Conservation (phyloP, 2,797 vertebrate species). For the Thunnus albacares region DNA sequence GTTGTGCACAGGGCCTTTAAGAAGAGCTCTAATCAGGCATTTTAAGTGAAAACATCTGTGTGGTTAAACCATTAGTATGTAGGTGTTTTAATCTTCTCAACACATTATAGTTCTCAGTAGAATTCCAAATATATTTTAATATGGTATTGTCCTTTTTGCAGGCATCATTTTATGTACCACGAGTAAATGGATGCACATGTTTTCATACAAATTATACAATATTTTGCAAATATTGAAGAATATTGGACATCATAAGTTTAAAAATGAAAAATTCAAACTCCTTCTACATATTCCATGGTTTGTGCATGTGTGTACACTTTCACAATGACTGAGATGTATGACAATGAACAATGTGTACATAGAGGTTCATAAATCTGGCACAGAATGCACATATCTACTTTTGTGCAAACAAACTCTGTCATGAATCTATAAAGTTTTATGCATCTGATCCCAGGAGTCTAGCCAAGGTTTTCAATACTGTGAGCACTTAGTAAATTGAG, state of each 20-base stretch:
- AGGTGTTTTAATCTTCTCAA: background rate
- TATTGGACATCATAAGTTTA: background rate
- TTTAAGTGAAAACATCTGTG: slow-evolving; percentile 9
- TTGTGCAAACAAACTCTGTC: slow-evolving; percentile 16
- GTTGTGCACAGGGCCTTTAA: background rate
- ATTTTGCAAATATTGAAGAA: background rate
- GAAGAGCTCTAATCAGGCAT: background rate
- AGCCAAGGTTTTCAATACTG: slow-evolving; percentile 36
- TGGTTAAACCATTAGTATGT: background rate
- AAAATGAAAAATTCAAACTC: slow-evolving; percentile 13
- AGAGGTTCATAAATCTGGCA: slow-evolving; percentile 30
- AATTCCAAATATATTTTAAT: background rate
- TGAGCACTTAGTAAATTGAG: slow-evolving; percentile 64
- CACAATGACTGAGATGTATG: slow-evolving; percentile 27
- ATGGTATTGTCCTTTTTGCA: background rate
- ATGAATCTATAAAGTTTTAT: slow-evolving; percentile 44
- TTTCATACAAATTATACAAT: background rate
- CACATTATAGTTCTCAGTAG: background rate
- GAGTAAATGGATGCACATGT: background rate
- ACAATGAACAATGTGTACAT: background rate
- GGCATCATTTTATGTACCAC: background rate
- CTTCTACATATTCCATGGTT: background rate
- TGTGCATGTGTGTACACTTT: slow-evolving; percentile 1
- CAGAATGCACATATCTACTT: slow-evolving; percentile 19
- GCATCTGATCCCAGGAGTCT: slow-evolving; percentile 30